These are phyloP conservation scores for Micoletzkya japonica DNA, from an alignment of 2,888 invertebrate species.

Conservation along the genomic window DNA sequence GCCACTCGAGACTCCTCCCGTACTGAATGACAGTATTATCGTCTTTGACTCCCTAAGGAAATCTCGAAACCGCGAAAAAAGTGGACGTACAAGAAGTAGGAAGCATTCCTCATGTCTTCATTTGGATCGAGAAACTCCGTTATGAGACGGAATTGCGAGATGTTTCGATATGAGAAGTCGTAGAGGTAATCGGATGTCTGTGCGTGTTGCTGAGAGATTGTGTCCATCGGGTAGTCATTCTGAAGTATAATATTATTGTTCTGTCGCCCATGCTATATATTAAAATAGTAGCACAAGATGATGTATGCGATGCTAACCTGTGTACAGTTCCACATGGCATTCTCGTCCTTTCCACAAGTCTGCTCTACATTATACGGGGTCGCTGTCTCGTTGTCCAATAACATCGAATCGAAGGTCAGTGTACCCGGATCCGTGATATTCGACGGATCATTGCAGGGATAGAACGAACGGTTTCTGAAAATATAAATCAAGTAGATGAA, in stretches of 20 bases:
- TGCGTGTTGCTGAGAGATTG: conserved; percentile 34
- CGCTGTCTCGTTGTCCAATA: not conserved
- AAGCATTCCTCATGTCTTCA: not conserved
- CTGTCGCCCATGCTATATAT: not conserved
- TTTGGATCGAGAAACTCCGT: not conserved
- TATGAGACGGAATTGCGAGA: conserved; percentile 46
- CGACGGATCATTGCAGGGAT: conserved; percentile 2
- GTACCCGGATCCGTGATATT: conserved; percentile 8
- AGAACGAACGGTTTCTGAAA: conserved; percentile 9
- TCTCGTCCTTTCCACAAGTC: conserved; percentile 41
- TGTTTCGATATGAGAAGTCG: conserved; percentile 35
- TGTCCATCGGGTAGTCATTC: conserved; percentile 47
- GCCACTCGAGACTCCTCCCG: conserved; percentile 47
- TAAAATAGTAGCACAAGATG: not conserved
- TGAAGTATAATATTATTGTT: conserved; percentile 18
- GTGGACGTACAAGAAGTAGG: conserved; percentile 14
- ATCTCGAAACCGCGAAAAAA: too few relatives aligned
- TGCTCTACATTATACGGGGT: conserved; percentile 5
- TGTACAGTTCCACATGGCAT: conserved; percentile 54
- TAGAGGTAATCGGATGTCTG: conserved; percentile 48
- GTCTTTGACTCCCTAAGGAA: not conserved
- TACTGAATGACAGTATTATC: conserved; percentile 27
- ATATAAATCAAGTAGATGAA: not conserved
- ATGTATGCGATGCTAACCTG: conserved; percentile 31
- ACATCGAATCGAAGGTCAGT: not conserved